Conservation (phyloP, 2,888 invertebrate genomes). For the Drosophila crucigera region DNA sequence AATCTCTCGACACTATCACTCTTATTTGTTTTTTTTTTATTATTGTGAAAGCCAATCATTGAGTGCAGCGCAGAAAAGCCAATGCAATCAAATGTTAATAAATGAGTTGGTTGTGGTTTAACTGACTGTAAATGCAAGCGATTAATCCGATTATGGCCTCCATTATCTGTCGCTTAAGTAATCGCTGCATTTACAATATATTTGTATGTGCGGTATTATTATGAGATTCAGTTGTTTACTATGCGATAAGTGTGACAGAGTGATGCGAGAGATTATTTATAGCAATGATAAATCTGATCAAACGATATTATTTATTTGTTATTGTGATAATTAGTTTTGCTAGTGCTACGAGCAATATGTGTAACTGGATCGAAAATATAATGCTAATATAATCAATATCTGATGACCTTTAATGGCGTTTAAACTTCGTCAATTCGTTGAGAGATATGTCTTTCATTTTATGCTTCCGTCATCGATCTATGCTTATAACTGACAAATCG, state of each 20-base stretch:
- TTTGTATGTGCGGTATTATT: slow-evolving; percentile 1
- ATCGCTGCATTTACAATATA: slow-evolving; percentile 9
- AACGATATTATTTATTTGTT: not conserved
- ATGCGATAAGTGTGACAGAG: not conserved
- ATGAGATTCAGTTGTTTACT: not conserved
- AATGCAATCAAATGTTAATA: slow-evolving; percentile 53
- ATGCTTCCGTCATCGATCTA: not conserved
- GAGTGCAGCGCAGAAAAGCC: slow-evolving; percentile 18
- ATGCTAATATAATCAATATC: not conserved
- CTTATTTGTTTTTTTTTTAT: not conserved
- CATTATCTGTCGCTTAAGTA: slow-evolving; percentile 33
- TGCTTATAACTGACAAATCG: not conserved
- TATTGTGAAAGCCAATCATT: slow-evolving; percentile 46
- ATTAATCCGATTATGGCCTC: slow-evolving; percentile 44
- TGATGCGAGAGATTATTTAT: not conserved
- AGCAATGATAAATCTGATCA: not conserved
- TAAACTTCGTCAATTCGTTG: not conserved
- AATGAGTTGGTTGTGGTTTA: slow-evolving; percentile 47
- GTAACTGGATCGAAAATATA: not conserved
- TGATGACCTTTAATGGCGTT: not conserved
- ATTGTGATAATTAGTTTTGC: not conserved
- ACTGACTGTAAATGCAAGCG: slow-evolving; percentile 39
- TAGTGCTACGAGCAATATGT: too few species aligned
- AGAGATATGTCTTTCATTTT: not conserved
- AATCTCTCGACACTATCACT: too few species aligned